Evolutionary conservation across 2,888 invertebrate genomes (phyloP).

Genomic region (Pedicia rivosa): DNA sequence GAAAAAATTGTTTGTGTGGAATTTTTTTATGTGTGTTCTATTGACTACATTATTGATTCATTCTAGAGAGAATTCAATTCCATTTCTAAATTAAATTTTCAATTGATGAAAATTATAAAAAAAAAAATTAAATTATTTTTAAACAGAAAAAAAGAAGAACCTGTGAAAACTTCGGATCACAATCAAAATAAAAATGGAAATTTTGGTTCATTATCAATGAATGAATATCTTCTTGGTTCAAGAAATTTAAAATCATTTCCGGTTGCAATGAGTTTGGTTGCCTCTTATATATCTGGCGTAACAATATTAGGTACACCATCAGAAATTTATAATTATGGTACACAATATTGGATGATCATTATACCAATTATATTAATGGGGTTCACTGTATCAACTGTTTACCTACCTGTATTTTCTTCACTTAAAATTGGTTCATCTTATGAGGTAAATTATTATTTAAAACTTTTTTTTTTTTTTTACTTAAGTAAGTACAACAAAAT

Average conservation of each 20-base stretch:
- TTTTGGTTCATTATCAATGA: constrained; percentile 37
- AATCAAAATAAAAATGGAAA: constrained; percentile 14
- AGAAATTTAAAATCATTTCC: constrained; percentile 61
- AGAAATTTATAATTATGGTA: constrained; percentile 75
- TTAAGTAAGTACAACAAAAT: too few relatives aligned
- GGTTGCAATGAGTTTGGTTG: constrained; percentile 72
- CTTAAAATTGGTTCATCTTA: constrained; percentile 66
- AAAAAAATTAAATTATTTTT: constrained; percentile 10
- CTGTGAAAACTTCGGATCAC: neutral
- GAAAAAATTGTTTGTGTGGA: too few relatives aligned
- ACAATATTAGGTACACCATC: constrained; percentile 76
- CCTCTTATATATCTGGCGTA: constrained; percentile 78
- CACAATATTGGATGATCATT: constrained; percentile 64
- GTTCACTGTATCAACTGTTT: constrained; percentile 46
- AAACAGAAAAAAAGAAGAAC: too few relatives aligned
- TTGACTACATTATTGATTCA: too few relatives aligned
- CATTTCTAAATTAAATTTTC: too few relatives aligned
- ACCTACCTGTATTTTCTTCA: constrained; percentile 65
- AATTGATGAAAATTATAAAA: too few relatives aligned
- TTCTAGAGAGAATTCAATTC: too few relatives aligned
- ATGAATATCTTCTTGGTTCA: constrained; percentile 64
- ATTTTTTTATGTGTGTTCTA: too few relatives aligned
- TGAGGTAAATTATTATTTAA: constrained; percentile 41
- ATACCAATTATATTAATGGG: constrained; percentile 54
- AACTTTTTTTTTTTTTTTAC: neutral